Evolutionary conservation across 1,140 invertebrate genomes (phyloP).

Genomic region (Ceratina australensis): DNA sequence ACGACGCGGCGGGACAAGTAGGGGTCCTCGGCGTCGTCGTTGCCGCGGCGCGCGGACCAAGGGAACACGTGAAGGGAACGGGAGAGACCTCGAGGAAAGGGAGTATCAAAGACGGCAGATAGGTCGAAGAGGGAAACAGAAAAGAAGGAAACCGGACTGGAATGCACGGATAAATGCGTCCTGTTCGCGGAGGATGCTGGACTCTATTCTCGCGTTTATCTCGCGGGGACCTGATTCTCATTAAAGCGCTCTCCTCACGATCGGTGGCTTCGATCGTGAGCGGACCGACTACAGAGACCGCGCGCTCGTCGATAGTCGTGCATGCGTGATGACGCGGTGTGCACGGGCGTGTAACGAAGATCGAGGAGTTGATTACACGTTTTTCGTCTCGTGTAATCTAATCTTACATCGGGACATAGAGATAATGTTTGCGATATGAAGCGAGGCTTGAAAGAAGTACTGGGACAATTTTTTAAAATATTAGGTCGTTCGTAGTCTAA

Average conservation of each 20-base stretch:
- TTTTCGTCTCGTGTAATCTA: neutral
- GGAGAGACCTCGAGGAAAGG: slow-evolving; percentile 16
- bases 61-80: neutral
- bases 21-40: too few species aligned
- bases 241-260: slow-evolving; percentile 51
- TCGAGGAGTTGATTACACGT: neutral
- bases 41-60: slow-evolving; percentile 6
- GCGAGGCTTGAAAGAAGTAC: too few species aligned
- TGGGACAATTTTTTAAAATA: too few species aligned
- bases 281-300: neutral
- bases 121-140: slow-evolving; percentile 33
- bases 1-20: slow-evolving; percentile 37
- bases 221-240: slow-evolving; percentile 47
- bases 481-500: too few species aligned
- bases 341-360: neutral
- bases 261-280: slow-evolving; percentile 10
- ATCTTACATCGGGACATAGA: neutral
- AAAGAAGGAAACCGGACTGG: slow-evolving; percentile 65
- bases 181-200: slow-evolving; percentile 33
- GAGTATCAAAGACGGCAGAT: slow-evolving; percentile 45
- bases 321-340: neutral
- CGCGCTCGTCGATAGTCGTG: neutral
- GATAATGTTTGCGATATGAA: too few species aligned
- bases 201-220: slow-evolving; percentile 52
- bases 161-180: slow-evolving; percentile 63